phyloP scores from a whole-genome alignment of 64 coral and sea anemone genomes.

The Cladopsammia gracilis region DNA sequence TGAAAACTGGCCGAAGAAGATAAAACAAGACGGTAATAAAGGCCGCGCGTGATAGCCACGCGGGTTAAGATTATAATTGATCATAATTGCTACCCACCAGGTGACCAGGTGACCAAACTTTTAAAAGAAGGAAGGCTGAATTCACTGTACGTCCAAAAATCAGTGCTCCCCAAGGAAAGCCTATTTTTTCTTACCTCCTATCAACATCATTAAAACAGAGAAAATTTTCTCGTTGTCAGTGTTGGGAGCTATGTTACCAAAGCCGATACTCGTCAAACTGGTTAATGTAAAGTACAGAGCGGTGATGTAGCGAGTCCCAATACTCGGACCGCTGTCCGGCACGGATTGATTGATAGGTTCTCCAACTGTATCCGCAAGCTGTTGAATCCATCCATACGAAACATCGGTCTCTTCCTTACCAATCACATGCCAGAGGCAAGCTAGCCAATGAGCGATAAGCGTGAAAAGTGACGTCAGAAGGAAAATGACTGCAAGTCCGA shows the following conservation, averaged over 20 bases:
- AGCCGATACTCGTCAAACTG: constrained; percentile 95
- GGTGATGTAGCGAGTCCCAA: constrained; percentile 77
- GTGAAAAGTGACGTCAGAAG: constrained; percentile 89
- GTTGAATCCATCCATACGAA: constrained; percentile 78
- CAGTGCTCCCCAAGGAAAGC: too few relatives aligned
- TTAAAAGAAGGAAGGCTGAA: too few relatives aligned
- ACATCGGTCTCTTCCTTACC: constrained; percentile 58
- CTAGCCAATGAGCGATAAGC: constrained; percentile 96
- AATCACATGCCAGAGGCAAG: constrained; percentile 94
- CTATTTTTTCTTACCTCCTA: constrained; percentile 76
- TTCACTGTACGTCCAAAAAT: too few relatives aligned
- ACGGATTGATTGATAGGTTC: constrained; percentile 3
- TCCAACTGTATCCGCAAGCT: constrained; percentile 36
- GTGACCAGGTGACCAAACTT: too few relatives aligned
- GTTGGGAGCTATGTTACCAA: constrained; percentile 94
- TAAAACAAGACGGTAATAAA: too few relatives aligned
- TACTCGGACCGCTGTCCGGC: constrained; percentile 25
- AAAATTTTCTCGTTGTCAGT: constrained; percentile 92
- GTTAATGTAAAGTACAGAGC: constrained; percentile 92
- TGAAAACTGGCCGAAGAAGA: too few relatives aligned
- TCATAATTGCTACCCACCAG: too few relatives aligned
- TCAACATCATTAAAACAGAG: constrained; percentile 87
- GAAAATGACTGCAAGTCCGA: constrained; percentile 89
- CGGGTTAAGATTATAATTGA: too few relatives aligned
- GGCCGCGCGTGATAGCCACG: too few relatives aligned